These are phyloP conservation scores for Heloderma charlesbogerti DNA, from an alignment of 2,113 vertebrate genomes.

Conservation along the genomic window DNA sequence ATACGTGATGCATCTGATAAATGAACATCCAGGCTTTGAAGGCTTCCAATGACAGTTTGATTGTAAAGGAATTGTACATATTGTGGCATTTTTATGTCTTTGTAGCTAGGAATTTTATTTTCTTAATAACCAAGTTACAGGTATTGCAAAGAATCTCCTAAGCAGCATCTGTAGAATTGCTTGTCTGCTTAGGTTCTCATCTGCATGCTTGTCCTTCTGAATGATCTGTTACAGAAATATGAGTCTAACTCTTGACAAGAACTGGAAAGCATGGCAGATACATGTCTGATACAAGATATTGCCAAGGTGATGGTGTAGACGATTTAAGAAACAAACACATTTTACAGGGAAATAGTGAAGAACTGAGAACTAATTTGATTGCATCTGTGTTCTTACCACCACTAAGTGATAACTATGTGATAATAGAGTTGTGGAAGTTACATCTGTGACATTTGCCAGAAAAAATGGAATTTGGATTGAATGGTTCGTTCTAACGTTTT, in stretches of 20 bases:
- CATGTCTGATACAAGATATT: neutral
- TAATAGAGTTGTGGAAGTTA: neutral
- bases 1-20: constrained; percentile 55
- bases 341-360: neutral
- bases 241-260: constrained; percentile 31
- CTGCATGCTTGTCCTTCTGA: constrained; percentile 1
- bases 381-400: neutral
- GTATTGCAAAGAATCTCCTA: constrained; percentile 49
- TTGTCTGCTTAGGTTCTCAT: constrained; percentile 48
- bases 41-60: constrained; percentile 53
- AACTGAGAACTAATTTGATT: neutral
- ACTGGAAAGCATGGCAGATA: neutral
- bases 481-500: neutral
- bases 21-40: constrained; percentile 7
- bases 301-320: constrained; percentile 22
- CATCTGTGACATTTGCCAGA: neutral
- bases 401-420: neutral
- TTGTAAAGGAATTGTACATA: constrained; percentile 26
- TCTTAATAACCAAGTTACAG: constrained; percentile 65
- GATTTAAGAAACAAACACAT: neutral
- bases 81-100: constrained; percentile 47
- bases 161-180: constrained; percentile 5
- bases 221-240: constrained; percentile 29
- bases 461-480: neutral
- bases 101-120: constrained; percentile 57